Conservation (phyloP, 2,113 vertebrate genomes). For the Oncorhynchus nerka region DNA sequence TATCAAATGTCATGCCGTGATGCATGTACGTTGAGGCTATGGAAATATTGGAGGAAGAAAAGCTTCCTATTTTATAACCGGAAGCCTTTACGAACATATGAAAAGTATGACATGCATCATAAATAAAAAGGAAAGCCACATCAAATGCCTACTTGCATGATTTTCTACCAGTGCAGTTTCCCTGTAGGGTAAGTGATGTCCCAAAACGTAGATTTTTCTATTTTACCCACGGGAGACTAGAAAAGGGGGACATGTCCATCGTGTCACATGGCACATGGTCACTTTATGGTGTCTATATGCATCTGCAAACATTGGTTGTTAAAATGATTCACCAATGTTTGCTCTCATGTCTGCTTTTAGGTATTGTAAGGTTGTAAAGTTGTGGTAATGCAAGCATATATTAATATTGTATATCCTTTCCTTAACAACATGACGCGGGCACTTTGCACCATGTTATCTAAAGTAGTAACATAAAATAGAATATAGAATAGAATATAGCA, state of each 20-base stretch:
- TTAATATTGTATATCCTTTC: conserved; percentile 38
- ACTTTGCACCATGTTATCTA: conserved; percentile 13
- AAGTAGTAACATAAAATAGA: not conserved
- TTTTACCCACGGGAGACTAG: not conserved
- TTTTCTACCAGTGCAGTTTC: not conserved
- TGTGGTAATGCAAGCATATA: conserved; percentile 28
- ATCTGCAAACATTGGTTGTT: conserved; percentile 3
- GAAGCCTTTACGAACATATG: not conserved
- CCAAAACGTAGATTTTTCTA: not conserved
- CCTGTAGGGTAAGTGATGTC: not conserved
- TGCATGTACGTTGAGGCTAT: not conserved
- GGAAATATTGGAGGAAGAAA: not conserved
- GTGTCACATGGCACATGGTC: not conserved
- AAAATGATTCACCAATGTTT: not conserved
- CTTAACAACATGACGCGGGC: conserved; percentile 9
- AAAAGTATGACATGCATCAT: not conserved
- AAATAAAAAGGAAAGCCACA: not conserved
- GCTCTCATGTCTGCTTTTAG: conserved; percentile 32
- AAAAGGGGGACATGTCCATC: not conserved
- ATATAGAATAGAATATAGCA: not conserved
- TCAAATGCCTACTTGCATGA: not conserved
- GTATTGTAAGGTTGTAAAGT: conserved; percentile 8
- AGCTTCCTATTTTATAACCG: not conserved
- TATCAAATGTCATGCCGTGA: not conserved
- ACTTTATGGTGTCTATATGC: not conserved